Percentiles rank a stretch among this genome's conserved stretches.
These are phyloP conservation scores for Leptinotarsa texana DNA, from an alignment of 1,140 invertebrate genomes.

Conservation along the genomic window DNA sequence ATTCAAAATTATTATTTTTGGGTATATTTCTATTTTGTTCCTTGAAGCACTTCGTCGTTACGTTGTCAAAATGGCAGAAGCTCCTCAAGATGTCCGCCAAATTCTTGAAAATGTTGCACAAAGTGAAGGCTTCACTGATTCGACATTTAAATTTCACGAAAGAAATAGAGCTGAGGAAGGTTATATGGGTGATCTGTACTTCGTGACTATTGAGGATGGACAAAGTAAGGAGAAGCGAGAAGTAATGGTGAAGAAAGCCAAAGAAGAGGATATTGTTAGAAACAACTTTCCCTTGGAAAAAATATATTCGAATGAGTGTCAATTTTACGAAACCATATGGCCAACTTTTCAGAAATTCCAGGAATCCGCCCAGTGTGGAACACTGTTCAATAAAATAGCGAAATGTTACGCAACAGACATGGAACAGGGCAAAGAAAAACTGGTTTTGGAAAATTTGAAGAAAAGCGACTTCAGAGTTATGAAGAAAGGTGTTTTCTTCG, in stretches of 20 bases:
- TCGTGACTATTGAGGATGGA: not conserved
- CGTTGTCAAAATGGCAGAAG: too few relatives aligned
- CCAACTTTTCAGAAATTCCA: not conserved
- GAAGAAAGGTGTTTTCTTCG: conserved; percentile 27
- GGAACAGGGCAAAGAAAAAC: conserved; percentile 56
- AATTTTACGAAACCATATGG: conserved; percentile 20
- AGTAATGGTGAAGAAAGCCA: conserved; percentile 14
- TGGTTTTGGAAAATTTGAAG: conserved; percentile 53
- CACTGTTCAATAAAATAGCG: conserved; percentile 22
- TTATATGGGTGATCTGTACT: not conserved
- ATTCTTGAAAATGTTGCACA: too few relatives aligned
- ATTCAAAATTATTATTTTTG: too few relatives aligned
- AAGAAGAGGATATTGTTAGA: not conserved
- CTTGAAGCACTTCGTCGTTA: too few relatives aligned
- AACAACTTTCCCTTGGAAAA: not conserved
- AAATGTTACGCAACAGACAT: conserved; percentile 32
- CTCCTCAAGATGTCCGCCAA: too few relatives aligned
- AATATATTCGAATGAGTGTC: conserved; percentile 13
- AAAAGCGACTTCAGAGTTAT: conserved; percentile 21
- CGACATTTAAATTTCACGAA: not conserved
- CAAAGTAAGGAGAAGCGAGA: not conserved
- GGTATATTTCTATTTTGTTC: too few relatives aligned
- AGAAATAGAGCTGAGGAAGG: conserved; percentile 7
- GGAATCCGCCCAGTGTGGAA: too few relatives aligned
- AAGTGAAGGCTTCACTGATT: too few relatives aligned